A percentile compares a stretch with the other conserved stretches of the same genome.
These are phyloP conservation scores for Dioctria linearis DNA, from an alignment of 2,888 invertebrate species.

Conservation along the genomic window DNA sequence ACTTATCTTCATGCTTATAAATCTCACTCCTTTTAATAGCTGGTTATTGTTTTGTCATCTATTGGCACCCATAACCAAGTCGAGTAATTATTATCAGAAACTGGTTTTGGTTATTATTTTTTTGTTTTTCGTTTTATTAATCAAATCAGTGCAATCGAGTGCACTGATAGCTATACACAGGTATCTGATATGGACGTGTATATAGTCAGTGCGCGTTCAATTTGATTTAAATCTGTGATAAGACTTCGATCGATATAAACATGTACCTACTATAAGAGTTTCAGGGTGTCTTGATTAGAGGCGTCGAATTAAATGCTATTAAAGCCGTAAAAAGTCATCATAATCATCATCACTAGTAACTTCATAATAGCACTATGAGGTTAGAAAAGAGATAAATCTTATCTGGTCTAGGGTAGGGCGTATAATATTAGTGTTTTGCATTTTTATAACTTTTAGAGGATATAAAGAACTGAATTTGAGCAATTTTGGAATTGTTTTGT, in stretches of 20 bases:
- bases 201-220: background rate
- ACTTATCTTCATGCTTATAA: background rate
- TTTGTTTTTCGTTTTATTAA: background rate
- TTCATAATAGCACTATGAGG: background rate
- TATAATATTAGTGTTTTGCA: too few relatives aligned
- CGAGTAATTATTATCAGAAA: slow-evolving; percentile 4
- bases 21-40: background rate
- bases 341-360: background rate
- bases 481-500: too few relatives aligned
- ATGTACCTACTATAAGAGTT: too few relatives aligned
- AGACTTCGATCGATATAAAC: background rate
- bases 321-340: background rate
- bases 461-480: too few relatives aligned
- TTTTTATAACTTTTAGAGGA: too few relatives aligned
- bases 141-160: background rate
- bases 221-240: slow-evolving; percentile 11
- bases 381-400: too few relatives aligned
- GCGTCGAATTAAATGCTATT: slow-evolving; percentile 12
- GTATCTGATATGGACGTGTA: background rate
- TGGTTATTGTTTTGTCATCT: slow-evolving; percentile 9
- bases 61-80: background rate
- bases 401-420: too few relatives aligned
- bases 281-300: background rate
- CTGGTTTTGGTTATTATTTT: background rate
- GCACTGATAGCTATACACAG: background rate